Conservation (phyloP, 2,888 invertebrate species). For the Diplolepis rosae region DNA sequence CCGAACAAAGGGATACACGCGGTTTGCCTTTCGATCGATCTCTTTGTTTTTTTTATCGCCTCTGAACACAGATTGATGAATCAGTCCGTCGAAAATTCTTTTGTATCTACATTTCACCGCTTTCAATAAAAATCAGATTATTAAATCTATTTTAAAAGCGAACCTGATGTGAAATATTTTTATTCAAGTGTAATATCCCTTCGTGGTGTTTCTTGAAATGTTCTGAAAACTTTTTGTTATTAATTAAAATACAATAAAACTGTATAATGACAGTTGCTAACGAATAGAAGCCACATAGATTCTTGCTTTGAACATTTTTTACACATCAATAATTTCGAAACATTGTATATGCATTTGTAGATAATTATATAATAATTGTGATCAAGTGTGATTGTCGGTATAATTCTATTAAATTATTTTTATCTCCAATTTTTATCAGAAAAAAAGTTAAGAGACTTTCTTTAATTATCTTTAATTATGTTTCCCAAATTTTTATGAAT, state of each 20-base stretch:
- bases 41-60: conserved; percentile 25
- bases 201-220: no score
- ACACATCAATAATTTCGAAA: not conserved
- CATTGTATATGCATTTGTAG: no score
- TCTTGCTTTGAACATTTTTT: not conserved
- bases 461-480: no score
- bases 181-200: no score
- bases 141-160: not conserved
- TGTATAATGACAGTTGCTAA: not conserved
- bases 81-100: conserved; percentile 25
- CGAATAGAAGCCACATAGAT: not conserved
- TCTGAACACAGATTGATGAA: conserved; percentile 27
- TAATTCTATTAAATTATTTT: no score
- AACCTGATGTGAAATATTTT: not conserved
- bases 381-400: no score
- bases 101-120: conserved; percentile 16
- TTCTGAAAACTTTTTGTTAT: no score
- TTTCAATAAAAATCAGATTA: conserved; percentile 4
- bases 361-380: no score
- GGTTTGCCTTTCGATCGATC: conserved; percentile 24
- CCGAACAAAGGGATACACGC: conserved; percentile 19
- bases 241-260: no score
- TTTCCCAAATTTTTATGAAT: no score
- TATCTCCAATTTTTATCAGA: no score
- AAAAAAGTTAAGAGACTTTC: no score